Evolutionary conservation across 2,797 vertebrate species (phyloP).

Genomic region (Sebastes diploproa): DNA sequence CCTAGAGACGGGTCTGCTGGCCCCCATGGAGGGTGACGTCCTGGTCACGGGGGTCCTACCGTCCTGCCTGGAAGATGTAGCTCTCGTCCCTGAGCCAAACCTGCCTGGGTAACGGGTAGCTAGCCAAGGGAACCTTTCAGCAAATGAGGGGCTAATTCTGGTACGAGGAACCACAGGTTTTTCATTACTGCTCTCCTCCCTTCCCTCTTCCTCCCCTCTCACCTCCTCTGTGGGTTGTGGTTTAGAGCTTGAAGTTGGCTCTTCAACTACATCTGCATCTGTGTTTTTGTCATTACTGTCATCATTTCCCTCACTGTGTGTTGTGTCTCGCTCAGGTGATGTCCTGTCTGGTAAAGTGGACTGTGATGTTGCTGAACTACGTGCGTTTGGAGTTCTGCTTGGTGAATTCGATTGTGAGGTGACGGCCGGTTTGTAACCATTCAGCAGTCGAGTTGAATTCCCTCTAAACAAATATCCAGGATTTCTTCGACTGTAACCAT

Average conservation of each 20-base stretch:
- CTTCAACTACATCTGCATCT: constrained; percentile 47
- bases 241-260: constrained; percentile 50
- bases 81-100: constrained; percentile 44
- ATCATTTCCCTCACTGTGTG: constrained; percentile 27
- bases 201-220: constrained; percentile 33
- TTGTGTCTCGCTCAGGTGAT: constrained; percentile 40
- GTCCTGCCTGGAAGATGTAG: constrained; percentile 61
- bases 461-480: constrained; percentile 63
- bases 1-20: constrained; percentile 61
- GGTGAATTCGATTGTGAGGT: constrained; percentile 59
- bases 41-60: constrained; percentile 68
- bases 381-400: constrained; percentile 56
- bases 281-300: constrained; percentile 32
- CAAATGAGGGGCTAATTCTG: constrained; percentile 60
- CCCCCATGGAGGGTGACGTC: constrained; percentile 76
- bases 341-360: constrained; percentile 60
- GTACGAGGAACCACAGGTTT: constrained; percentile 53
- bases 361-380: constrained; percentile 39
- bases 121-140: constrained; percentile 61
- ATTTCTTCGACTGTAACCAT: constrained; percentile 67
- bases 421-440: constrained; percentile 66
- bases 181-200: constrained; percentile 20
- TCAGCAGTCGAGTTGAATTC: constrained; percentile 66
- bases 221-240: constrained; percentile 44
- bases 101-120: constrained; percentile 64